Percentiles rank a stretch among this genome's conserved stretches.
Conservation (phyloP, 2,888 invertebrate species). For the Dryococelus australis region DNA sequence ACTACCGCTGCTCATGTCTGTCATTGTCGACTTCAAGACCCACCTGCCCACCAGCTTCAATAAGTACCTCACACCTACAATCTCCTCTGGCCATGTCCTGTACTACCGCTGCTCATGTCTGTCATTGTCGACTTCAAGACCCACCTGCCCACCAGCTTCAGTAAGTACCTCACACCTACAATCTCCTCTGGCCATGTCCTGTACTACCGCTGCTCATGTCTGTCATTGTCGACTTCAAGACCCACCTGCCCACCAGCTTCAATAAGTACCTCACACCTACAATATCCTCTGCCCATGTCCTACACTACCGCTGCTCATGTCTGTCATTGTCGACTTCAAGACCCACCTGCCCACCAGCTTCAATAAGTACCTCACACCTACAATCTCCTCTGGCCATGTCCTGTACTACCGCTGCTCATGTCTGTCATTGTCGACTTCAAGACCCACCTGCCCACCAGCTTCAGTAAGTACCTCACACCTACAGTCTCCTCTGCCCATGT, state of each 20-base stretch:
- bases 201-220: constrained; percentile 49
- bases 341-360: constrained; percentile 84
- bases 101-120: constrained; percentile 49
- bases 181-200: background rate
- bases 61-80: constrained; percentile 50
- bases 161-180: constrained; percentile 53
- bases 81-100: background rate
- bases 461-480: constrained; percentile 62
- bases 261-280: constrained; percentile 58
- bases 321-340: constrained; percentile 76
- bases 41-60: constrained; percentile 82
- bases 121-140: constrained; percentile 80
- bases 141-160: constrained; percentile 83
- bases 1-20: constrained; percentile 50
- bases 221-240: constrained; percentile 78
- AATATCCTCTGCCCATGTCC: no score
- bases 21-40: constrained; percentile 81
- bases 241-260: constrained; percentile 83
- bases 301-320: constrained; percentile 50
- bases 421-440: constrained; percentile 75
- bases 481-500: no score
- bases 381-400: no score
- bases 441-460: constrained; percentile 83
- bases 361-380: constrained; percentile 58
- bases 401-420: constrained; percentile 49